These are phyloP conservation scores for Pseudomyrmex gracilis DNA, from an alignment of 1,140 invertebrate species.

Conservation along the genomic window DNA sequence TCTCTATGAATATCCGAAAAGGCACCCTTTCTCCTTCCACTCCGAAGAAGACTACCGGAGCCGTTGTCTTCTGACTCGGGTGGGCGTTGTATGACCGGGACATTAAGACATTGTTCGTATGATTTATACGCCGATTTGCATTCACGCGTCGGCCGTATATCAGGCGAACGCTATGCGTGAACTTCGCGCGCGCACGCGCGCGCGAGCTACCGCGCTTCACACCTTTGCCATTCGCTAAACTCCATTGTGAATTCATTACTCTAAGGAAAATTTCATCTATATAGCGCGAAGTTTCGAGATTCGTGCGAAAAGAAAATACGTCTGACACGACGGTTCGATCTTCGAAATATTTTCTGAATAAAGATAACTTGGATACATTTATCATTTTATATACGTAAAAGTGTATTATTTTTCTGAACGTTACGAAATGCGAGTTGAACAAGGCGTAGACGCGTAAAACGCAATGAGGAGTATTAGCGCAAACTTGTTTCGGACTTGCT, in stretches of 20 bases:
- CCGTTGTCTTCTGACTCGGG: slow-evolving; percentile 79
- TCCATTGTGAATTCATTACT: slow-evolving; percentile 54
- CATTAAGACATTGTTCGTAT: slow-evolving; percentile 86
- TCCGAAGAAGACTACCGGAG: slow-evolving; percentile 70
- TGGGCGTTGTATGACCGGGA: slow-evolving; percentile 85
- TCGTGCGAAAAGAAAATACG: background rate
- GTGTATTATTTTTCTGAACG: no score
- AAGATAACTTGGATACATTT: background rate
- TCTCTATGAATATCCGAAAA: slow-evolving; percentile 82
- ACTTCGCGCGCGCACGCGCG: slow-evolving; percentile 31
- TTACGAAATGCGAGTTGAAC: slow-evolving; percentile 46
- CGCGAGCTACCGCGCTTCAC: background rate
- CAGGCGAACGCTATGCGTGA: slow-evolving; percentile 84
- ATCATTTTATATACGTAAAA: no score
- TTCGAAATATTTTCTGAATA: background rate
- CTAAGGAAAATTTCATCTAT: background rate
- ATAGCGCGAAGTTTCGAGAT: background rate
- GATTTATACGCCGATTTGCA: slow-evolving; percentile 86
- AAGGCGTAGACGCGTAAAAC: background rate
- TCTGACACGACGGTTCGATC: background rate
- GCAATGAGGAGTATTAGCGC: slow-evolving; percentile 59
- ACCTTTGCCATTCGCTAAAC: slow-evolving; percentile 42
- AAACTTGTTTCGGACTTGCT: slow-evolving; percentile 47
- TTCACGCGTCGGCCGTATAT: slow-evolving; percentile 85
- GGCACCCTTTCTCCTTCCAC: slow-evolving; percentile 73